These are phyloP conservation scores for Pocillopora meandrina DNA, from an alignment of 92 coral and sea anemone genomes.

Conservation along the genomic window DNA sequence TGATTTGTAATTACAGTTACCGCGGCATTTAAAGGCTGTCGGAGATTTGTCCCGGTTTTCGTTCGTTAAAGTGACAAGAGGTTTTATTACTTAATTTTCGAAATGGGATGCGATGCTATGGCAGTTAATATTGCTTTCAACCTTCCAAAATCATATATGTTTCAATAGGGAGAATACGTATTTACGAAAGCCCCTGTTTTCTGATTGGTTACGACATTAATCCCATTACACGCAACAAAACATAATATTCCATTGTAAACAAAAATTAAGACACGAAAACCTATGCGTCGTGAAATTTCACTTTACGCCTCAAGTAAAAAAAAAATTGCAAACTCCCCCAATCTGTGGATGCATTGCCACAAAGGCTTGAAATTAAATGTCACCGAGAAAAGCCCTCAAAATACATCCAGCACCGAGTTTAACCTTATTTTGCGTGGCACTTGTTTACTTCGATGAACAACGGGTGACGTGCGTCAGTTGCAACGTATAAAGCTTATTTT, in stretches of 20 bases:
- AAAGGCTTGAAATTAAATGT: too few species aligned
- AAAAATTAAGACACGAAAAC: background rate
- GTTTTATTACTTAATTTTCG: background rate
- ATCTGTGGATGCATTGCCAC: too few species aligned
- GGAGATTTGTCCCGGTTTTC: too few species aligned
- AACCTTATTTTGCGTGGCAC: background rate
- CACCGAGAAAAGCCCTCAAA: too few species aligned
- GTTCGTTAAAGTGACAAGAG: background rate
- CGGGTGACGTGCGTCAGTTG: background rate
- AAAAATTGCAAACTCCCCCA: too few species aligned
- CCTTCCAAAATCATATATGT: too few species aligned
- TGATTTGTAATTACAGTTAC: background rate
- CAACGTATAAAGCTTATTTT: background rate
- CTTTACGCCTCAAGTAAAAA: too few species aligned
- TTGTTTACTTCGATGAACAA: background rate
- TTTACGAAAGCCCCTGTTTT: background rate
- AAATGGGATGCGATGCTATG: background rate
- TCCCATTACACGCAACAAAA: background rate
- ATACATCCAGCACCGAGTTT: background rate
- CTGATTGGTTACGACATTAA: background rate
- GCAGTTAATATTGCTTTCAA: background rate
- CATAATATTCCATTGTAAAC: background rate
- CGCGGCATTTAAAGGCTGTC: background rate
- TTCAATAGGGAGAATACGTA: background rate
- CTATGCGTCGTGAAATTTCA: too few species aligned